These are phyloP conservation scores for Lutjanus erythropterus DNA, from an alignment of 2,113 vertebrate genomes.

Conservation along the genomic window DNA sequence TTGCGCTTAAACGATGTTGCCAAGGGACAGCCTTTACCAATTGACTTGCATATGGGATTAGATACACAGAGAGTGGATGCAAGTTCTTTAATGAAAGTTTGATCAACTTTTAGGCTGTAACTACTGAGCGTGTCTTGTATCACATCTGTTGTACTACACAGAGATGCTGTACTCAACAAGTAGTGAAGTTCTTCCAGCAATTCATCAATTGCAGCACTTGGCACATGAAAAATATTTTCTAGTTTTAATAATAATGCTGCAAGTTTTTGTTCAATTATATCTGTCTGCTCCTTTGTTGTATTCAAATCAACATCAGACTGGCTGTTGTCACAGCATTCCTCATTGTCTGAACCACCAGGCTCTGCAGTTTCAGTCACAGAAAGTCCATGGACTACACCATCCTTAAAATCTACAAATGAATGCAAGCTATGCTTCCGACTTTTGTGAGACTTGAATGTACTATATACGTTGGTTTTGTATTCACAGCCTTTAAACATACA, in stretches of 20 bases:
- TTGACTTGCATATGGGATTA: too few relatives aligned
- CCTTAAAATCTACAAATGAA: not conserved
- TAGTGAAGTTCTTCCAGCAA: constrained; percentile 17
- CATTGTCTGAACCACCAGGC: not conserved
- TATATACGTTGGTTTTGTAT: constrained; percentile 5
- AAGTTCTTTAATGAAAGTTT: constrained; percentile 9
- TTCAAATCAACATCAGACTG: not conserved
- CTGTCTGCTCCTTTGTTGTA: not conserved
- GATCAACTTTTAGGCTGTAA: not conserved
- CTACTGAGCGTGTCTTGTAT: constrained; percentile 3
- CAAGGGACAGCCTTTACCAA: too few relatives aligned
- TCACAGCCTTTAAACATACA: constrained; percentile 15
- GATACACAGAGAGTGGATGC: not conserved
- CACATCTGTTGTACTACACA: not conserved
- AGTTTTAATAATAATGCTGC: not conserved
- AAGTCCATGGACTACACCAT: not conserved
- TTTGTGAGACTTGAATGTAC: constrained; percentile 4
- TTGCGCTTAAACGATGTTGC: too few relatives aligned
- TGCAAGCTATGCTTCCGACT: constrained; percentile 20
- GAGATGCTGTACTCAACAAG: too few relatives aligned
- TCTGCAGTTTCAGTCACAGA: not conserved
- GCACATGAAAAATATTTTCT: constrained; percentile 30
- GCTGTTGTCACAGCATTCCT: not conserved
- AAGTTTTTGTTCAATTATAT: not conserved
- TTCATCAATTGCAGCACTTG: constrained; percentile 29